A percentile compares a stretch with the other conserved stretches of the same genome.
Conservation (phyloP, 2,888 invertebrate genomes). For the Erebia aethiops region DNA sequence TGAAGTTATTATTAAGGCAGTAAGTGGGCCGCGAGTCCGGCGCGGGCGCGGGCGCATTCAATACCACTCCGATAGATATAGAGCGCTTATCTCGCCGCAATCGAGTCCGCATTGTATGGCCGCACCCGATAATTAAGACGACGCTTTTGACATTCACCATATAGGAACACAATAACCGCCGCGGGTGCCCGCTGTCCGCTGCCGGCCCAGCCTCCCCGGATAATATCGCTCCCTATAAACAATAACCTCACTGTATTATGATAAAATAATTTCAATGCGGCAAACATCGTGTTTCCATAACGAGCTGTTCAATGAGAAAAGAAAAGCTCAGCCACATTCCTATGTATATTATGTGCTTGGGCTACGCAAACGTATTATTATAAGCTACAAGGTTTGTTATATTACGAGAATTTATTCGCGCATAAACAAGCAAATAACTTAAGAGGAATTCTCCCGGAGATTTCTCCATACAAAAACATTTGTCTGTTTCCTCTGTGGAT, state of each 20-base stretch:
- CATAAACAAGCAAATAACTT: constrained; percentile 22
- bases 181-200: constrained; percentile 58
- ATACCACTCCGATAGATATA: constrained; percentile 70
- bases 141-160: constrained; percentile 83
- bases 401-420: constrained; percentile 22
- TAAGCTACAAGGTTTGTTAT: constrained; percentile 23
- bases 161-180: constrained; percentile 83
- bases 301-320: constrained; percentile 64
- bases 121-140: constrained; percentile 82
- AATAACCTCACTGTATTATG: constrained; percentile 79
- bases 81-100: constrained; percentile 78
- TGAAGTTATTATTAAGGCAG: constrained; percentile 78
- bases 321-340: constrained; percentile 51
- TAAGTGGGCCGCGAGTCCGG: constrained; percentile 57
- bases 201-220: constrained; percentile 61
- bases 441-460: too few species aligned
- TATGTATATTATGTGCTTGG: constrained; percentile 43
- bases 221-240: constrained; percentile 78
- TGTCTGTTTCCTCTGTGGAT: too few species aligned
- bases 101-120: constrained; percentile 80
- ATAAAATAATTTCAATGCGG: constrained; percentile 79
- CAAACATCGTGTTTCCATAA: constrained; percentile 77
- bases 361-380: constrained; percentile 26
- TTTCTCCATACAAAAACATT: too few species aligned
- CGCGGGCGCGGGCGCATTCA: constrained; percentile 58